phyloP scores from a whole-genome alignment of 1,140 invertebrate species.

The Paraescarpia echinospica region DNA sequence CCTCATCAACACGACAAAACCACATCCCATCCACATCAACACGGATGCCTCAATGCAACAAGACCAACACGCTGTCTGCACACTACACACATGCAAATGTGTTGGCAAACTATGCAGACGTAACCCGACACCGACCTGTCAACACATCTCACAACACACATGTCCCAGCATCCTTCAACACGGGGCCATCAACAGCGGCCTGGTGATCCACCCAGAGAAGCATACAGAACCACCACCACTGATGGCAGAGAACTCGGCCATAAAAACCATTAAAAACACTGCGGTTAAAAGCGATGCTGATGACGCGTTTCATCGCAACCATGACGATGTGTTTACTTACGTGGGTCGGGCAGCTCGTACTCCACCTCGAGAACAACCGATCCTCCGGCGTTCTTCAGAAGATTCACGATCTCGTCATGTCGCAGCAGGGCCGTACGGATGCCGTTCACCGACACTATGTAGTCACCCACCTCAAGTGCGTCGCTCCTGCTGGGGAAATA shows the following conservation, averaged over 20 bases:
- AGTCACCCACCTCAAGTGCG: conserved; percentile 72
- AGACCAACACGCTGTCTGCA: background rate
- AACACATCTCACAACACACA: background rate
- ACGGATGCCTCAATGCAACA: background rate
- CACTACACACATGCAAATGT: background rate
- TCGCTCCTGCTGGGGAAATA: conserved; percentile 58
- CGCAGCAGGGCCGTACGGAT: conserved; percentile 74
- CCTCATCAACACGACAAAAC: background rate
- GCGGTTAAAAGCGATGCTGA: background rate
- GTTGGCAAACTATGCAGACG: background rate
- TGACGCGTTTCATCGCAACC: background rate
- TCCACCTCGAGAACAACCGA: conserved; percentile 77
- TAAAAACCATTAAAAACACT: background rate
- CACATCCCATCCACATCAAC: no score
- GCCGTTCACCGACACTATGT: conserved; percentile 78
- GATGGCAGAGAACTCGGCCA: background rate
- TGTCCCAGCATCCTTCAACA: background rate
- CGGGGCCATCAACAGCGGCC: no score
- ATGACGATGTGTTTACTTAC: conserved; percentile 59
- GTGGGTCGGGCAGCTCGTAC: conserved; percentile 75
- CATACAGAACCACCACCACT: background rate
- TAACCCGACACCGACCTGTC: background rate
- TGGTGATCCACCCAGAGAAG: background rate
- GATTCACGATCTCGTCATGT: conserved; percentile 76
- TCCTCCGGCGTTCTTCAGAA: conserved; percentile 74